Conservation (phyloP, 2,797 vertebrate species). For the Xiphorhynchus erythropygius region DNA sequence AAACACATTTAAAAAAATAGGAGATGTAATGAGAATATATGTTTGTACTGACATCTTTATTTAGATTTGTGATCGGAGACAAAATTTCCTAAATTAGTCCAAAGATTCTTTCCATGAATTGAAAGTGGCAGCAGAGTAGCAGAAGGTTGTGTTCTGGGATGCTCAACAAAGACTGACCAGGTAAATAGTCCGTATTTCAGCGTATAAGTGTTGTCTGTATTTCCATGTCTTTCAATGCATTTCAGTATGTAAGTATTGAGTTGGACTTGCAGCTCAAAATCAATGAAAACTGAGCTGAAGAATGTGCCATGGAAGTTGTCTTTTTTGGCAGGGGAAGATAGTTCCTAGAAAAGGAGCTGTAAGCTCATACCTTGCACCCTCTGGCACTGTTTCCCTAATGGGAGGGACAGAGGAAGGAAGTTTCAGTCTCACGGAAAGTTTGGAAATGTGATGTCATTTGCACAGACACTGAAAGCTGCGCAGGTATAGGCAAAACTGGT, state of each 20-base stretch:
- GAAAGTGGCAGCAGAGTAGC: neutral
- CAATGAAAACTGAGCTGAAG: neutral
- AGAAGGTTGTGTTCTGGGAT: neutral
- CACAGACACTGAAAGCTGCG: rapidly evolving
- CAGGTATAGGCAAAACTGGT: neutral
- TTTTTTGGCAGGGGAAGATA: neutral
- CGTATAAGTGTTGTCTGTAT: neutral
- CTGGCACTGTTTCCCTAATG: rapidly evolving
- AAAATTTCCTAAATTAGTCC: neutral
- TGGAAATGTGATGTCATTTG: neutral
- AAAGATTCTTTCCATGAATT: neutral
- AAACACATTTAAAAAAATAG: neutral
- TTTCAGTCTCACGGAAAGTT: neutral
- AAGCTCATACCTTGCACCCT: neutral
- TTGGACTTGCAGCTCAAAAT: neutral
- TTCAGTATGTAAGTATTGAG: neutral
- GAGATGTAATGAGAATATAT: neutral
- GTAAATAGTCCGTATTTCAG: neutral
- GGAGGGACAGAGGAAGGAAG: neutral
- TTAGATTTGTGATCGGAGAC: neutral
- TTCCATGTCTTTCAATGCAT: neutral
- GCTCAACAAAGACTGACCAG: neutral
- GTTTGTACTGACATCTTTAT: neutral
- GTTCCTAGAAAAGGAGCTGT: neutral
- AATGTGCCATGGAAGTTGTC: neutral